Conservation (phyloP, 23 tunicate species). For the Halocynthia roretzi region DNA sequence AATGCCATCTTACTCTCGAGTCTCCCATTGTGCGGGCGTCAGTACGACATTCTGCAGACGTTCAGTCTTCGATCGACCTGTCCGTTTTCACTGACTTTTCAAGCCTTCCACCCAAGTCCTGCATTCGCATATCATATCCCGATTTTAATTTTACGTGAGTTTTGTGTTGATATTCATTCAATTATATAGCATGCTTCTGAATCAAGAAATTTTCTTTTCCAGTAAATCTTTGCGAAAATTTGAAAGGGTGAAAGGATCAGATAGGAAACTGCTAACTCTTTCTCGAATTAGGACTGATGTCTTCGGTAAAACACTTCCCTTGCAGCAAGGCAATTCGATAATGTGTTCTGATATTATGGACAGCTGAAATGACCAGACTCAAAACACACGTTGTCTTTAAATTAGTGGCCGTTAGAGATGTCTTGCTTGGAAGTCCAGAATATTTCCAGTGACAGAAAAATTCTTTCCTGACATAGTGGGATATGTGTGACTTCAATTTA, state of each 20-base stretch:
- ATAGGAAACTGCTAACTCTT: conserved; percentile 45
- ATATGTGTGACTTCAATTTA: too few relatives aligned
- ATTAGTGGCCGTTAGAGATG: too few relatives aligned
- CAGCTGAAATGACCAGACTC: neutral
- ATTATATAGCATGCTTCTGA: neutral
- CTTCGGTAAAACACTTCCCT: conserved; percentile 62
- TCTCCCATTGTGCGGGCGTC: conserved; percentile 92
- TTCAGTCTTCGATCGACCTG: conserved; percentile 55
- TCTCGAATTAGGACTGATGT: conserved; percentile 35
- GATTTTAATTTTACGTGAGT: conserved; percentile 68
- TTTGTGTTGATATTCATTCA: neutral
- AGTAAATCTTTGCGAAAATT: conserved; percentile 81
- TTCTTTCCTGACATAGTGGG: too few relatives aligned
- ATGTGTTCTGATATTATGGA: conserved; percentile 79
- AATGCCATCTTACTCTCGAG: conserved; percentile 81
- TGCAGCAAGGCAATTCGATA: conserved; percentile 83
- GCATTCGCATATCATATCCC: conserved; percentile 86
- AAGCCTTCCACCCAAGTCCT: conserved; percentile 82
- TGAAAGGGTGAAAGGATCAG: conserved; percentile 65
- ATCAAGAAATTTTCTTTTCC: neutral
- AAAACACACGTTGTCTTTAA: too few relatives aligned
- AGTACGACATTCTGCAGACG: conserved; percentile 73
- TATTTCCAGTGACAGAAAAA: too few relatives aligned
- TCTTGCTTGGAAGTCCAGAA: too few relatives aligned
- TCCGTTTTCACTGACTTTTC: conserved; percentile 95